Base-by-base conservation (phyloP, 1,140 invertebrate genomes). In the Phenacoccus solenopsis region DNA sequence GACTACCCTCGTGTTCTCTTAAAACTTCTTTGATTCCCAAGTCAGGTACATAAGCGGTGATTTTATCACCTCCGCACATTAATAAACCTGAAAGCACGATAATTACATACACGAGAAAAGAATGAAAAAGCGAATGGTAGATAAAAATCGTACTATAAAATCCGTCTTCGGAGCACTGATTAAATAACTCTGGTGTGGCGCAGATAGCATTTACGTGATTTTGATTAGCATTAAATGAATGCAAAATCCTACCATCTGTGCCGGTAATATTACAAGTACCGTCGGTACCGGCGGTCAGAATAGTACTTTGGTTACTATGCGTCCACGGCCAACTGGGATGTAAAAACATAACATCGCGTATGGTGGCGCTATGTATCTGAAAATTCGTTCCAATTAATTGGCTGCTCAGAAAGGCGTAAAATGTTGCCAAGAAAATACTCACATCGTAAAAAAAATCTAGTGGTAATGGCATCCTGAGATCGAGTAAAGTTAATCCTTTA, bases 371-470 rank as follows among this genome's bases (percentile, higher is more conserved):
- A 74, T 82, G 81, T 32, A 82, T 72, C 81, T 83, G 72, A 49
- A 49, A 32, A n/a, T n/a, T n/a, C n/a, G n/a, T n/a, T n/a, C n/a
- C n/a, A n/a, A n/a, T n/a, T n/a, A n/a, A n/a, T n/a, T n/a, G n/a
- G n/a, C n/a, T n/a, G n/a, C n/a, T n/a, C n/a, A n/a, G n/a, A n/a
- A n/a, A n/a, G n/a, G n/a, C 20, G 30, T 5, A 32, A 32, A 7
- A 32, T 32, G 30, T 5, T 49, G 20, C 16, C 5, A 38, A 30
- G 49, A 27, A 70, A 21, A 10, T 57, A 71, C 78, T 76, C 73
- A 83, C 81, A 76, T 83, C 81, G 75, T 82, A 81, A 25, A 82
- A 76, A 77, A 81, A 81, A 75, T 83, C 80, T 61, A 82, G 73
- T 5, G 81, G 81, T 69, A 82, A 73, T 57, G 80, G 81, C 81